Base-by-base conservation (phyloP, 1,140 invertebrate species). In the Oscheius sp. region DNA sequence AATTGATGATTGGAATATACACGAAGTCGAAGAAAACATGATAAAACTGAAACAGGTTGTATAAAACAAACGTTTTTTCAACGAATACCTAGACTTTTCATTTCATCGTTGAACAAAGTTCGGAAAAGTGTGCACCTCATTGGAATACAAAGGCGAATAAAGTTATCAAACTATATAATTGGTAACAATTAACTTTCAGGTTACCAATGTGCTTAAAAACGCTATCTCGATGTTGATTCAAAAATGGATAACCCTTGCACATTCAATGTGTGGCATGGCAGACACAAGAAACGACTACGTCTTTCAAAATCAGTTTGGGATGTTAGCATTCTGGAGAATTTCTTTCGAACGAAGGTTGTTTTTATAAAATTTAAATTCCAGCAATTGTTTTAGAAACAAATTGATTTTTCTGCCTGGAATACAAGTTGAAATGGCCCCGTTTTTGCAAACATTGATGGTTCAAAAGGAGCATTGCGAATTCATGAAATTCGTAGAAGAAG, bases 341-440 rank as follows among this genome's bases (percentile, higher is more conserved):
- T 68, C 67, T 3, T 59, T 34, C n/a, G 67, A 68, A 15, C 36
- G 67, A 42, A 58, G 55, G 55, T 49, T 32, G 45, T 28, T 64
- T 2, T 42, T n/a, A n/a, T n/a, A n/a, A n/a, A 18, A 18, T 42
- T 13, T n/a, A 42, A 38, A 3, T 10, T 36, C 3, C 20, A 34
- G 3, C n/a, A 64, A 46, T 67, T n/a, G 35, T 61, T 55, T 4
- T n/a, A 73, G 70, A 61, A 58, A 73, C 45, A 73, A 73, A 38
- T 38, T 65, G 31, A 58, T 73, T 10, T 73, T 73, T 31, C 59
- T 73, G 15, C 70, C 70, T 38, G 70, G 62, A 29, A 64, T 73
- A 15, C 70, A 73, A 26, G 59, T 73, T 20, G 70, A 73, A 45
- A 26, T 73, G 20, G 49, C 46, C 10, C 61, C 70, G 0, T 73